Evolutionary conservation across 2,113 vertebrate genomes (phyloP), one percentile per base, ranked within the genome.

Genomic region (Neomonachus schauinslandi): DNA sequence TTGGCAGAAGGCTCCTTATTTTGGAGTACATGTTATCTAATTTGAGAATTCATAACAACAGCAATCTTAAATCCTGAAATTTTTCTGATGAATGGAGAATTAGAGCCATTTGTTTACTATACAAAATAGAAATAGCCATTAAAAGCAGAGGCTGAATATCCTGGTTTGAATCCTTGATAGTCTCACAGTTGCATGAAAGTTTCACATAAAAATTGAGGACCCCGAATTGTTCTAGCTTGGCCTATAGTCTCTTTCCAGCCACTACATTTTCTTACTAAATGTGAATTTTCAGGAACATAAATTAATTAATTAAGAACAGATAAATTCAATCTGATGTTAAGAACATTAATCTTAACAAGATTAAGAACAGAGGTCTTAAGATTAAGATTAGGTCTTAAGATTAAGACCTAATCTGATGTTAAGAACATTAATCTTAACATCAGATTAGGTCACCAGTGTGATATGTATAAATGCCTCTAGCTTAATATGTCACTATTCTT

Each of bases 241-340:
- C 16, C n/a, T 55, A 7, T 59, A 91, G 24, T 77, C 59, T 87
- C 14, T 89, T 91, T 84, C 9, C 22, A 84, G 49, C 33, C 51
- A 80, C 19, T 69, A 76, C 57, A 42, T 93, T 69, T 33, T 81
- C 11, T 93, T 83, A 67, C 33, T 88, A 91, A 88, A 39, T 42
- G 18, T 91, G 19, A 94, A 22, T 65, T 91, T 91, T 86, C 51
- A 79, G 79, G n/a, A 86, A 92, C 8, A 76, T 67, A 86, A 71
- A 86, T 82, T 92, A 11, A 14, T 94, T 39, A 39, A 39, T 39
- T 39, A 39, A 39, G 39, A 39, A 39, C 39, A 39, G 39, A 39
- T 39, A 39, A 39, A 39, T 39, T 39, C 39, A 39, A 39, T 39
- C 39, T 39, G 39, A 39, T 39, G 39, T 39, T 39, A 39, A 39